Base-by-base conservation (phyloP, 64 coral and sea anemone species). In the Pocillopora damicornis region DNA sequence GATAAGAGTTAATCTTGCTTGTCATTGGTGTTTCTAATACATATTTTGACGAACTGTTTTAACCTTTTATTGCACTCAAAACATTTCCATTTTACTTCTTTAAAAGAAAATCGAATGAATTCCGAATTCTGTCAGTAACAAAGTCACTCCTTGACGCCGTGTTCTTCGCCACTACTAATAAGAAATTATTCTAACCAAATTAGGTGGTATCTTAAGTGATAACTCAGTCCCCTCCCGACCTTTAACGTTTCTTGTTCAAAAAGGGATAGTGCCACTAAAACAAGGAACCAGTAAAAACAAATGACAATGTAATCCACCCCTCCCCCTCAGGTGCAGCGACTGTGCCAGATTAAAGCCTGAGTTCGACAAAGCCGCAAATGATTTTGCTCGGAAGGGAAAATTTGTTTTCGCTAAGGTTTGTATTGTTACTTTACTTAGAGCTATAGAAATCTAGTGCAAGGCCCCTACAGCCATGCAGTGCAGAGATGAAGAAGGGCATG, bases 371-470 rank as follows among this genome's bases (percentile, higher is more conserved):
- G 93, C 79, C 38, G 93, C 93, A 2, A 26, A 37, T 35, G 86
- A 91, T 38, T 73, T 92, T 59, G 93, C 89, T 36, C 88, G 4
- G 10, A 87, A 88, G 79, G 76, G 77, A 18, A 91, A 95, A 79
- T 95, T 74, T 42, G 89, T 95, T 81, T 60, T 95, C 42, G 93
- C 89, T 9, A 95, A 92, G 90, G 93, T 95, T 79, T 75, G 88
- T 69, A 23, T n/a, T 36, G 9, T 36, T 13, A 45, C 5, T 18
- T 17, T 20, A 60, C 2, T 35, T 76, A 4, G 42, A 51, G 3
- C 42, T 51, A 51, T 51, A 51, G 7, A 51, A 51, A 51, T 51
- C 42, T 51, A 51, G 42, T 51, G 42, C 42, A 2, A 51, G 42
- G 7, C 42, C 42, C 42, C 3, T 4, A 51, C 42, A 51, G 42